phyloP scores from a whole-genome alignment of 2,888 invertebrate genomes.

The Acrobasis repandana region DNA sequence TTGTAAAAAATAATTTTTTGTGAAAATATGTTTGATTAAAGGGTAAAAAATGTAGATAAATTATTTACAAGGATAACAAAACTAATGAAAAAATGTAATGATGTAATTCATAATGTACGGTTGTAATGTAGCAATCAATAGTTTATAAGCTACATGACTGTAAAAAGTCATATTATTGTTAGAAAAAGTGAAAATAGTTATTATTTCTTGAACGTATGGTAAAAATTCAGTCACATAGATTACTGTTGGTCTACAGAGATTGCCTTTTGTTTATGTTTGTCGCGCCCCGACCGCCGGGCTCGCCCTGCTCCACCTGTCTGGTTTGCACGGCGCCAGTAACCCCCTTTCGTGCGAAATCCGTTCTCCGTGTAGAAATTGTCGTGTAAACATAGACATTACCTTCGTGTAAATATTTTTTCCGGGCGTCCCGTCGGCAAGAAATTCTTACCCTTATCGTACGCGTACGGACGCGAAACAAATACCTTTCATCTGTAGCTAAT shows the following conservation, averaged over 20 bases:
- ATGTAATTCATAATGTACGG: not conserved
- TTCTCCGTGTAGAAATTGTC: not conserved
- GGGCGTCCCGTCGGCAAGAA: not conserved
- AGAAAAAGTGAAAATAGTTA: not conserved
- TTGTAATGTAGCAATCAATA: not conserved
- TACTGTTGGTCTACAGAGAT: not conserved
- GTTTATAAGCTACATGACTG: not conserved
- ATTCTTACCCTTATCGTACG: not conserved
- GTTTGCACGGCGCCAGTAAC: not conserved
- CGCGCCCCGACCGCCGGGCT: not conserved
- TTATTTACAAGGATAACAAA: too few relatives aligned
- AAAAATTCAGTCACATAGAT: not conserved
- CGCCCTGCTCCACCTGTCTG: not conserved
- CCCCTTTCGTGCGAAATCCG: not conserved
- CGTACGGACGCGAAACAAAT: not conserved
- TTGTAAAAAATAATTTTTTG: too few relatives aligned
- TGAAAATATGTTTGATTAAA: too few relatives aligned
- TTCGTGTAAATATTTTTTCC: not conserved
- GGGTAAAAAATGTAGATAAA: too few relatives aligned
- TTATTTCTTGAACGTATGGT: too few relatives aligned
- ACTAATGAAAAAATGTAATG: not conserved
- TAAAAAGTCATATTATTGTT: not conserved
- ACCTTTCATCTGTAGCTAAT: not conserved
- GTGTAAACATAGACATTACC: not conserved
- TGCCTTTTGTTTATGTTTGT: slow-evolving; percentile 6